Conservation (phyloP, 2,888 invertebrate species). For the Nomada hirtipes region DNA sequence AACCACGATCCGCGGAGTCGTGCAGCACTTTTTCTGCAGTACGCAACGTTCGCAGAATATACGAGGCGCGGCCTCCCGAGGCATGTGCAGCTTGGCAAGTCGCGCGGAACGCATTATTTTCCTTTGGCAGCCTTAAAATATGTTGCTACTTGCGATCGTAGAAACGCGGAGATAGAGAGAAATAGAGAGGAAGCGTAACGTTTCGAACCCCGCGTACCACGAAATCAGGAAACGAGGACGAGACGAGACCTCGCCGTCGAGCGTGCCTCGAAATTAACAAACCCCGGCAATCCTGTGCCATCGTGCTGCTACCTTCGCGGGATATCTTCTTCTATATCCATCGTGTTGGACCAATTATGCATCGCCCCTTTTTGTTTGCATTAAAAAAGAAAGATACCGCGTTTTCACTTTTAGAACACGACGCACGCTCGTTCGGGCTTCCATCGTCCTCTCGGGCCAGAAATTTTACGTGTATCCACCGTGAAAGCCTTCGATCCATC, state of each 20-base stretch:
- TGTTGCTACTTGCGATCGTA: slow-evolving; percentile 42
- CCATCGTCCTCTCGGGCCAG: not conserved
- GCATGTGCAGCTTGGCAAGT: slow-evolving; percentile 59
- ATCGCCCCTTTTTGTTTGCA: no score
- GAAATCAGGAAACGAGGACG: not conserved
- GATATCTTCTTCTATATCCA: not conserved
- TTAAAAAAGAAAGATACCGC: no score
- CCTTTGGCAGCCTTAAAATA: slow-evolving; percentile 63
- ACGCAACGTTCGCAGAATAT: slow-evolving; percentile 46
- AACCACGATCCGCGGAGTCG: not conserved
- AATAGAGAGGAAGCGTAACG: slow-evolving; percentile 42
- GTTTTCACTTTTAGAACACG: slow-evolving; percentile 17
- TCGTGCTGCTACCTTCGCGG: not conserved
- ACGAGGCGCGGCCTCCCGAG: slow-evolving; percentile 34
- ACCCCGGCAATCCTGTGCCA: slow-evolving; percentile 20
- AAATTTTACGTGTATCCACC: not conserved
- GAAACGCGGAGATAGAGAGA: slow-evolving; percentile 5
- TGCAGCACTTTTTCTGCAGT: slow-evolving; percentile 6
- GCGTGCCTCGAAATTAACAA: slow-evolving; percentile 49
- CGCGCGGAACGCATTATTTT: slow-evolving; percentile 65
- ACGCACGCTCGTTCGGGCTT: not conserved
- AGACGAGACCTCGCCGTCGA: slow-evolving; percentile 24
- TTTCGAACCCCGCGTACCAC: slow-evolving; percentile 39
- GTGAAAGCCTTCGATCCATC: slow-evolving; percentile 23
- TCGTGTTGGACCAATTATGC: not conserved